phyloP scores from a whole-genome alignment of 2,888 invertebrate species.

The Chloroclystis v-ata region DNA sequence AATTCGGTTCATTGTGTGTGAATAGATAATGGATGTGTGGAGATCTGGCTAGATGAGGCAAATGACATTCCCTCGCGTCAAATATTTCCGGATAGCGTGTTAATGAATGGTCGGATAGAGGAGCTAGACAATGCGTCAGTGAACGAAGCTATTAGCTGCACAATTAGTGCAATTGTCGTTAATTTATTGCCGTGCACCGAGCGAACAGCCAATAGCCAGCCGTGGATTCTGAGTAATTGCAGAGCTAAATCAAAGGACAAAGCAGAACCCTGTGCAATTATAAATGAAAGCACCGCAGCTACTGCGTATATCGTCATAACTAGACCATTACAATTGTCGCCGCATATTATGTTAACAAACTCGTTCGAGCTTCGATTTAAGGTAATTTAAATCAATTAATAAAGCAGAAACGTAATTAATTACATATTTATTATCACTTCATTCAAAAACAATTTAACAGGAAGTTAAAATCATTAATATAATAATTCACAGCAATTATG shows the following conservation, averaged over 20 bases:
- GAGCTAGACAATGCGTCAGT: constrained; percentile 67
- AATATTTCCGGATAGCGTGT: constrained; percentile 53
- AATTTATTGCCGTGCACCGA: constrained; percentile 64
- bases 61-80: constrained; percentile 55
- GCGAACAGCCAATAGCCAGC: constrained; percentile 30
- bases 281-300: not conserved
- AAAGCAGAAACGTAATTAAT: not conserved
- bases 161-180: constrained; percentile 76
- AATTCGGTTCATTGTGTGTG: too few species aligned
- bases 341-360: too few species aligned
- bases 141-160: constrained; percentile 65
- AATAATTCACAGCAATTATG: constrained; percentile 5
- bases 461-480: constrained; percentile 1
- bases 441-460: not conserved
- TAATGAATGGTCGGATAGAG: constrained; percentile 57
- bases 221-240: constrained; percentile 26
- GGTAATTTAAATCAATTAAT: not conserved
- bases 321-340: too few species aligned
- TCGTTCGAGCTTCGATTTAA: too few species aligned
- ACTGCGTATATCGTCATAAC: too few species aligned
- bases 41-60: constrained; percentile 25
- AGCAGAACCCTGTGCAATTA: constrained; percentile 19
- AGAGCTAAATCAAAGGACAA: constrained; percentile 27
- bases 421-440: too few species aligned
- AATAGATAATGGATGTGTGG: not conserved